Percentiles rank a stretch among this genome's conserved stretches.
phyloP scores from a whole-genome alignment of 2,797 vertebrate species.

The Enteromius fasciolatus region DNA sequence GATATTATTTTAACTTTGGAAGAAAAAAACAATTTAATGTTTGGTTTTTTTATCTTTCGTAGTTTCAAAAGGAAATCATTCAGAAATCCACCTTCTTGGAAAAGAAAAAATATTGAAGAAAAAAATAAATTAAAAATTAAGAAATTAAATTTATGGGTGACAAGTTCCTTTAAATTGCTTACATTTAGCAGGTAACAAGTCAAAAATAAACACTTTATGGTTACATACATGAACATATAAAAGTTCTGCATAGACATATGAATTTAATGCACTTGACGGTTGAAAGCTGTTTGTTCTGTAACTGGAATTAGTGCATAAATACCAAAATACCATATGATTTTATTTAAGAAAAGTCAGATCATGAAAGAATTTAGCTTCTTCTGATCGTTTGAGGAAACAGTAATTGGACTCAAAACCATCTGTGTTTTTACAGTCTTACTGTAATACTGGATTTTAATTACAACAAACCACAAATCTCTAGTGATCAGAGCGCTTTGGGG shows the following conservation, averaged over 20 bases:
- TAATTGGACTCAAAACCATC: not conserved
- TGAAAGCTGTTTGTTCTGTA: not conserved
- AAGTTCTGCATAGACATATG: not conserved
- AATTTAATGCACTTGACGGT: not conserved
- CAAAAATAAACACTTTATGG: not conserved
- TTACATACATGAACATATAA: not conserved
- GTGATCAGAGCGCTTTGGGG: not conserved
- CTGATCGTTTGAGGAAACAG: not conserved
- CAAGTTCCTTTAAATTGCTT: too few relatives aligned
- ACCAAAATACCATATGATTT: not conserved
- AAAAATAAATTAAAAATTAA: too few relatives aligned
- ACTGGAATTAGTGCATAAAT: not conserved
- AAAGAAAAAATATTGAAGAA: too few relatives aligned
- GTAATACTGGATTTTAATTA: not conserved
- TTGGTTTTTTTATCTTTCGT: too few relatives aligned
- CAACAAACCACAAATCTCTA: conserved; percentile 8
- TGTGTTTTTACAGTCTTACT: not conserved
- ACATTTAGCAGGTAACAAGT: too few relatives aligned
- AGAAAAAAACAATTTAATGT: too few relatives aligned
- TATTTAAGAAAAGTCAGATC: not conserved
- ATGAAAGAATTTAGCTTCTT: not conserved
- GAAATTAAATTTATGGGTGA: too few relatives aligned
- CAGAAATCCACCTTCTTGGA: too few relatives aligned
- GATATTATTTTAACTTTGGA: too few relatives aligned
- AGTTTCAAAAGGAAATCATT: too few relatives aligned